A percentile compares a stretch with the other conserved stretches of the same genome.
Evolutionary conservation across 1,140 invertebrate species (phyloP).

Genomic region (Philopotamus ludificatus): DNA sequence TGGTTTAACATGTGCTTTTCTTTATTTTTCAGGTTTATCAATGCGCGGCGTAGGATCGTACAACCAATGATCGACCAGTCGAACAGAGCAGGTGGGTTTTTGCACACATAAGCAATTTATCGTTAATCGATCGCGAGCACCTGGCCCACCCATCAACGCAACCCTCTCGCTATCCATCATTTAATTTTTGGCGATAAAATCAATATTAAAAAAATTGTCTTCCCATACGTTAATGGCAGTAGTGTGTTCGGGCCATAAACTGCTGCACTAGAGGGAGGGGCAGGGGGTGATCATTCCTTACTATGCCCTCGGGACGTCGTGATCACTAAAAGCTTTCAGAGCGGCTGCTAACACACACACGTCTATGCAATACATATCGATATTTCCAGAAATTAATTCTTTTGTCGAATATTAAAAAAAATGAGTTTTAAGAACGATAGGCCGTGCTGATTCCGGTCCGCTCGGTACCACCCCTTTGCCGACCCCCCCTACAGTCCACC

Average conservation of each 20-base stretch:
- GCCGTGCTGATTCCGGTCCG: too few species aligned
- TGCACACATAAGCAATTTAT: constrained; percentile 27
- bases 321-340: constrained; percentile 43
- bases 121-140: background rate
- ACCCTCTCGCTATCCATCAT: too few species aligned
- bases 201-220: too few species aligned
- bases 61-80: constrained; percentile 97
- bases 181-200: too few species aligned
- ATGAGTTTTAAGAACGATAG: too few species aligned
- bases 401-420: too few species aligned
- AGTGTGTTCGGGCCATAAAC: background rate
- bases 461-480: constrained; percentile 14
- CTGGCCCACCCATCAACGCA: too few species aligned
- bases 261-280: background rate
- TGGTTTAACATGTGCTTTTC: background rate
- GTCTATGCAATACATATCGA: background rate
- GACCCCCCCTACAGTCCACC: constrained; percentile 6
- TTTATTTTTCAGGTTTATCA: constrained; percentile 89
- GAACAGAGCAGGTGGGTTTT: constrained; percentile 92
- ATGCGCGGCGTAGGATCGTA: constrained; percentile 95
- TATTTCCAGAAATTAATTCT: too few species aligned
- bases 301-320: constrained; percentile 40
- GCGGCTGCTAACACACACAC: constrained; percentile 13
- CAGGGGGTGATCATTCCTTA: constrained; percentile 38
- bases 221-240: background rate